Evolutionary conservation across 2,797 vertebrate species (phyloP).

Genomic region (Molothrus aeneus): DNA sequence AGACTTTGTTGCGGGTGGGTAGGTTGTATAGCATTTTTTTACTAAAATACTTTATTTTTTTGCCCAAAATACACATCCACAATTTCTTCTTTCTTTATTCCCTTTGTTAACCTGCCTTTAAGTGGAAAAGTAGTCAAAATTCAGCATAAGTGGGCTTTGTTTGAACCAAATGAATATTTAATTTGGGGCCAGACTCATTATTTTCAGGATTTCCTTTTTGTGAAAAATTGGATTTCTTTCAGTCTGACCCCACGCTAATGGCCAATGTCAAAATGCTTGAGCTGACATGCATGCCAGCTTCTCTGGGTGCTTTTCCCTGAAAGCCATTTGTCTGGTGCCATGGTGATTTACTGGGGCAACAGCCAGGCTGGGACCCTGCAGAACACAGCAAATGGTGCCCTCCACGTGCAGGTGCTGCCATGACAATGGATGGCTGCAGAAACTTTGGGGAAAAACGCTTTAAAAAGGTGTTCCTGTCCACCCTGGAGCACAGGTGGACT

Average conservation of each 20-base stretch:
- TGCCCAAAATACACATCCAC: not conserved
- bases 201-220: not conserved
- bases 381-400: not conserved
- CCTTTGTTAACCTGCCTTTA: not conserved
- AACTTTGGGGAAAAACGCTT: not conserved
- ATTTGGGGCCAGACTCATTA: not conserved
- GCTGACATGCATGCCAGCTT: not conserved
- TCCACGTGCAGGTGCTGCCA: not conserved
- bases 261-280: not conserved
- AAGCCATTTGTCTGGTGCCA: not conserved
- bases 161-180: not conserved
- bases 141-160: not conserved
- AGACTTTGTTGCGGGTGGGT: rapidly evolving
- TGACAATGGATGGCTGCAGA: not conserved
- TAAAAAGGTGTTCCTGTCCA: not conserved
- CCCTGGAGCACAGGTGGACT: not conserved
- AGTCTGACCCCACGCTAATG: not conserved
- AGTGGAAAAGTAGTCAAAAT: not conserved
- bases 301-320: not conserved
- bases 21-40: not conserved
- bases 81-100: not conserved
- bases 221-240: not conserved
- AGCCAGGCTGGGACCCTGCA: not conserved
- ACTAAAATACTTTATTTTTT: not conserved
- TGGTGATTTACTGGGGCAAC: not conserved